Base-by-base conservation (phyloP, 1,140 invertebrate species). In the Periplaneta americana region DNA sequence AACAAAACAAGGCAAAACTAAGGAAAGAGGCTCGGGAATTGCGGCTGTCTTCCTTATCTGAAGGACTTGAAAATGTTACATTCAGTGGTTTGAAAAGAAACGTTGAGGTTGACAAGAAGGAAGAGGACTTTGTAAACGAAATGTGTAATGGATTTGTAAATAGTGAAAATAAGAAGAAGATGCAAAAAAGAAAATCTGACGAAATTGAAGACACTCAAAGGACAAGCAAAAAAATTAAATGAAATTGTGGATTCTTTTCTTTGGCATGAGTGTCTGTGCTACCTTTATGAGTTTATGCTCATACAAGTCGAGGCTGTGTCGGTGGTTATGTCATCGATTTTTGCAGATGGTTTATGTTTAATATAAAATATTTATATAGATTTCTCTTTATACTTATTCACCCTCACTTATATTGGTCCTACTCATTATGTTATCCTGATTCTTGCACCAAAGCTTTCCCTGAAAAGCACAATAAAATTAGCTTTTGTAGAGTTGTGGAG, bases 11-110 rank as follows among this genome's bases (percentile, higher is more conserved):
- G 18, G 33, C 33, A n/a, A 87, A 88, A 82, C 83, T 90, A 66
- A 90, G 90, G 82, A 90, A 90, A 83, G 86, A 89, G 83, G 84
- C 89, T n/a, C 86, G 86, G 77, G 84, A 87, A 76, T 85, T 89
- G 79, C 85, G 88, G 80, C 81, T 87, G 35, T 84, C 87, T 81
- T 84, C 85, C 80, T 86, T 89, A 81, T 87, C 87, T 15, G 84
- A 90, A 85, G 87, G 87, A 39, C 85, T 89, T 4, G 81, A 85
- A 48, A 28, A 28, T 66, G 48, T 75, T 66, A 66, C 48, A n/a
- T 66, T 66, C 22, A n/a, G 22, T 66, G 48, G n/a, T 66, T 66
- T 66, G 48, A 66, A 28, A 2, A 66, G 22, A 8, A 15, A 48
- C 5, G 17, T 48, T 48, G 39, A 48, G n/a, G 48, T 2, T 66